These are phyloP conservation scores for Cotesia glomerata DNA, from an alignment of 1,140 invertebrate species.

Conservation along the genomic window DNA sequence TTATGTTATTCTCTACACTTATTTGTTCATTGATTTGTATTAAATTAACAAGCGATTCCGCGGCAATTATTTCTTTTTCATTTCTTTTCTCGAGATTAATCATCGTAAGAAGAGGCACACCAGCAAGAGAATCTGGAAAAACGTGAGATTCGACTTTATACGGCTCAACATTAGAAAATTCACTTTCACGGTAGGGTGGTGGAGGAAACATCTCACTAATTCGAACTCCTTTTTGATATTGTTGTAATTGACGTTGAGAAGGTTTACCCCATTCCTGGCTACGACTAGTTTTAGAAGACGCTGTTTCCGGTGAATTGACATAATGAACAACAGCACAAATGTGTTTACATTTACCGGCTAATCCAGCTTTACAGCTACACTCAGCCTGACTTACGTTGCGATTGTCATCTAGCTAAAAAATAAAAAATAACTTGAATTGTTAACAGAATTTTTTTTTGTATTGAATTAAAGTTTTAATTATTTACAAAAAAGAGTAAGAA, in stretches of 20 bases:
- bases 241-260: slow-evolving; percentile 15
- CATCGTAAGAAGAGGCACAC: neutral
- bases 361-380: slow-evolving; percentile 22
- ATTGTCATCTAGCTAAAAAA: slow-evolving; percentile 25
- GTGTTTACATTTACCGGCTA: slow-evolving; percentile 23
- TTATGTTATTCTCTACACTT: neutral
- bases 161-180: neutral
- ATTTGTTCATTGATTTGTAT: neutral
- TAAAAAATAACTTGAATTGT: neutral
- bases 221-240: slow-evolving; percentile 27
- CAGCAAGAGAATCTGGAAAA: neutral
- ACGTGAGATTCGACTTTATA: neutral
- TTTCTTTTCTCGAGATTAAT: neutral
- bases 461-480: neutral
- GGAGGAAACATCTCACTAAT: slow-evolving; percentile 17
- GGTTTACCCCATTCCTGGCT: slow-evolving; percentile 31
- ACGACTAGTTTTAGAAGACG: slow-evolving; percentile 22
- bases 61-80: neutral
- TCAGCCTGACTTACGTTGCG: slow-evolving; percentile 11
- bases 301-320: slow-evolving; percentile 19
- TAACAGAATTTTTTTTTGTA: neutral
- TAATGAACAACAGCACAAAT: slow-evolving; percentile 23
- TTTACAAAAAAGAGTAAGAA: neutral
- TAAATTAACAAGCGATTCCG: neutral
- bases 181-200: neutral